Base-by-base conservation (phyloP, 2,888 invertebrate genomes). In the Stenolophus ochropezus region DNA sequence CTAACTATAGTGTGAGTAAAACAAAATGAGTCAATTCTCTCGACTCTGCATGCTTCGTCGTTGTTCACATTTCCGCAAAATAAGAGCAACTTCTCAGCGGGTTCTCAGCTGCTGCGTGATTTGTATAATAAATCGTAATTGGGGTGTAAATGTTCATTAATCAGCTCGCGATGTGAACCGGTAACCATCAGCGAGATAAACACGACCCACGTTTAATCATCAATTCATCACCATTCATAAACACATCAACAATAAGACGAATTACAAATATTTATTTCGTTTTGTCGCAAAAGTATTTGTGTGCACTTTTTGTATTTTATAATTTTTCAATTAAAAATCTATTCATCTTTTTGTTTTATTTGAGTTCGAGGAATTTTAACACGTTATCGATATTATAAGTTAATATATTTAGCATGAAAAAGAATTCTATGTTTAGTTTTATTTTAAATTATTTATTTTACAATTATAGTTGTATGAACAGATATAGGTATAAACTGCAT, bases 141-240 rank as follows among this genome's bases (percentile, higher is more conserved):
- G 78, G 78, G 61, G 65, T 78, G 78, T 78, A 78, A 78, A 78
- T 65, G 78, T 58, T 65, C 78, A 61, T 78, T 79, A 79, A 79
- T 79, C 79, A 79, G 58, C 14, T 18, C 16, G 33, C 33, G 23
- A 18, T 27, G 16, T 27, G 25, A 8, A 25, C 56, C 6, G 61
- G 61, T 61, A 69, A 69, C 27, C 33, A 69, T 69, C 65, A 69
- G 65, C 18, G 18, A 27, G 65, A 4, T 5, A 33, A 65, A 5
- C 65, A 69, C 65, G 61, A 25, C 61, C 23, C 65, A 51, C 65
- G 65, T 78, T 78, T 78, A 65, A 78, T 78, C 33, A 42, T 78
- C 23, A 78, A 78, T 14, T 25, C 21, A 78, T 65, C 6, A 65
- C 33, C 33, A 42, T 42, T 42, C 33, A 42, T 42, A n/a, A n/a